A percentile compares a stretch with the other conserved stretches of the same genome.
phyloP scores from a whole-genome alignment of 2,113 vertebrate genomes.

The Naja naja region DNA sequence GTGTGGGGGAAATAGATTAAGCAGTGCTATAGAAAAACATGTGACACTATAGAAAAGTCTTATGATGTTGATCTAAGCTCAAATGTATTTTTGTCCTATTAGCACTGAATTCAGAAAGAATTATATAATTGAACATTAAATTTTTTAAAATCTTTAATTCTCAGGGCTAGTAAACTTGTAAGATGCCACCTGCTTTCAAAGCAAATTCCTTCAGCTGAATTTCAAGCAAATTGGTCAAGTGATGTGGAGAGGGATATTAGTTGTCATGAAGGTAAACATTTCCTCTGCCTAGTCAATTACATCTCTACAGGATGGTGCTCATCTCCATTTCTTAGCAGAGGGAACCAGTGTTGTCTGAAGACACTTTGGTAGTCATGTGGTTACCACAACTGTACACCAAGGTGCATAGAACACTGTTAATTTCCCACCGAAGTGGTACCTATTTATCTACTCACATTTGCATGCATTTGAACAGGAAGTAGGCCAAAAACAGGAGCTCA shows the following conservation, averaged over 20 bases:
- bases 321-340: background rate
- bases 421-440: too few relatives aligned
- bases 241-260: background rate
- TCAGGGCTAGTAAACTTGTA: background rate
- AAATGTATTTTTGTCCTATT: constrained; percentile 18
- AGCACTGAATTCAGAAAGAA: background rate
- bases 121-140: background rate
- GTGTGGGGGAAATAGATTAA: constrained; percentile 43
- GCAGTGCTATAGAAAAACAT: constrained; percentile 29
- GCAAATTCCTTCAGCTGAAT: background rate
- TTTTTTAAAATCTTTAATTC: background rate
- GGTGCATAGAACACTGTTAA: background rate
- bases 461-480: background rate
- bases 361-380: background rate
- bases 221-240: background rate
- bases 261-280: background rate
- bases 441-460: background rate
- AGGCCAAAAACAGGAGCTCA: background rate
- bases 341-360: background rate
- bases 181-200: background rate
- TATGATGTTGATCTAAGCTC: constrained; percentile 19
- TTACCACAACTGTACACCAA: background rate
- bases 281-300: background rate
- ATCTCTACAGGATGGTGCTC: background rate
- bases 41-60: background rate